Evolutionary conservation across 2,888 invertebrate genomes (phyloP), one percentile per base, ranked within the genome.

Genomic region (Abrostola tripartita): DNA sequence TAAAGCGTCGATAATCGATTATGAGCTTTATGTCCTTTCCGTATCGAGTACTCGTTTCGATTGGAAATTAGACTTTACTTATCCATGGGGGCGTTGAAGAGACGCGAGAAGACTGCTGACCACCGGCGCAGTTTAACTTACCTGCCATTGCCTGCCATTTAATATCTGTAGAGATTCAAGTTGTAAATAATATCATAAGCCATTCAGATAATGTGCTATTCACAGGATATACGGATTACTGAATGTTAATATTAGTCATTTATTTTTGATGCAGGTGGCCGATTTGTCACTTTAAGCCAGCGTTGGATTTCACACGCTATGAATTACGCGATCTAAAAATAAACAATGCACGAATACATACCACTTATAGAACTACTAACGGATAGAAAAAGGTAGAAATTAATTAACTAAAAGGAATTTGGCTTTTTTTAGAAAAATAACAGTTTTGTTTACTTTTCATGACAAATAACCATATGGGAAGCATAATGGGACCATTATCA

Each of bases 1-100:
- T 71, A 65, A 73, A 68, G 57, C 52, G 58, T 67, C 67, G 62
- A 69, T 69, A 78, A 73, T 68, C 75, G 67, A 79, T 77, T 72
- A 67, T 77, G 61, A 73, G 65, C 70, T 72, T 76, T 69, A 79
- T 65, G 49, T 64, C 69, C 63, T 65, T 64, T 47, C 37, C 10
- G 47, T 68, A 69, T 71, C 67, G 65, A 76, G 53, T 70, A 51
- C 50, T 68, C 51, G 14, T 50, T 52, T 68, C 58, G 50, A 69
- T 64, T 72, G 24, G 37, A 37, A 55, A n/a, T n/a, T n/a, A 60
- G 53, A 56, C 52, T 61, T 52, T 14, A 37, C 51, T 65, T 40
- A 65, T 37, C 65, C 24, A 53, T 61, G 36, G 49, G 52, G 59
- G 59, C 54, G 67, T 38, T 59, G 42, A 50, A 35, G 44, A 56